Evolutionary conservation across 2,113 vertebrate genomes (phyloP).

Genomic region (Channa maculata): DNA sequence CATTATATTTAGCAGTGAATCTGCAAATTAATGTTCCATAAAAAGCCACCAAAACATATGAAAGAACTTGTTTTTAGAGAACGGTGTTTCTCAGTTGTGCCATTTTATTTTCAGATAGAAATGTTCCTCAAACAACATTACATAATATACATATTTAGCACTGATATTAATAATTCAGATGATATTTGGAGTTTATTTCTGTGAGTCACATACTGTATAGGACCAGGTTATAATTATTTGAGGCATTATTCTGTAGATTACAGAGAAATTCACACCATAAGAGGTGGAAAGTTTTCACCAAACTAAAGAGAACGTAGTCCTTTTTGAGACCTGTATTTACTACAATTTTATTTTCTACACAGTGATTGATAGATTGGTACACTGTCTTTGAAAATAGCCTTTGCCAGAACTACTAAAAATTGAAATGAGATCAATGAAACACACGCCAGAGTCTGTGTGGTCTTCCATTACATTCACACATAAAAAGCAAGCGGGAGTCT

Average conservation of each 20-base stretch:
- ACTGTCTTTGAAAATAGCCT: conserved; percentile 21
- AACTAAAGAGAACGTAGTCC: neutral
- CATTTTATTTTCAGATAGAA: neutral
- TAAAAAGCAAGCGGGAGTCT: conserved; percentile 28
- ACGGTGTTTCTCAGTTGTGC: neutral
- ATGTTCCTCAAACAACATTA: conserved; percentile 1
- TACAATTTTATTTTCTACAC: neutral
- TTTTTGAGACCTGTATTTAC: conserved; percentile 12
- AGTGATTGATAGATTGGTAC: conserved; percentile 23
- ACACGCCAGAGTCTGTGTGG: conserved; percentile 5
- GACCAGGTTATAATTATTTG: neutral
- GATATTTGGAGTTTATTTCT: conserved; percentile 9
- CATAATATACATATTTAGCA: conserved; percentile 1
- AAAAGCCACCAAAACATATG: too few species aligned
- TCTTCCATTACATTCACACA: conserved; percentile 31
- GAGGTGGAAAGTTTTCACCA: neutral
- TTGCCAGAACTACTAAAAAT: conserved; percentile 4
- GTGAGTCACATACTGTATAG: neutral
- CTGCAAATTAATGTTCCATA: too few species aligned
- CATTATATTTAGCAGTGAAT: too few species aligned
- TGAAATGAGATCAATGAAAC: conserved; percentile 51
- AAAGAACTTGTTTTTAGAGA: neutral
- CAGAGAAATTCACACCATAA: too few species aligned
- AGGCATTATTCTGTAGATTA: conserved; percentile 8
- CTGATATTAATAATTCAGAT: conserved; percentile 41